phyloP scores from a whole-genome alignment of 2,888 invertebrate genomes.

The Eristalis intricaria region DNA sequence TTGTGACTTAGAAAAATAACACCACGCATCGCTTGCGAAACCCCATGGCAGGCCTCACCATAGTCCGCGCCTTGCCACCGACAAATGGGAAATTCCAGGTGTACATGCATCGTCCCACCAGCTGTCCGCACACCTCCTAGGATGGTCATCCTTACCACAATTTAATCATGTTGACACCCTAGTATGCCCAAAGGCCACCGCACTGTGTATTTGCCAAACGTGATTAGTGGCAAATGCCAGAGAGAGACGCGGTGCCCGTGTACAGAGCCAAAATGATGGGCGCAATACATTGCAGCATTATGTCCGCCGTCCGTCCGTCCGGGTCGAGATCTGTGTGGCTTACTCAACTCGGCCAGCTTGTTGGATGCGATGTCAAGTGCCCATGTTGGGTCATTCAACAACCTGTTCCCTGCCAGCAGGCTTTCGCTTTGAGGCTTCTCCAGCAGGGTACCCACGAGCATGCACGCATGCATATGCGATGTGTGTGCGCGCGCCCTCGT shows the following conservation, averaged over 20 bases:
- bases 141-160: neutral
- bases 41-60: neutral
- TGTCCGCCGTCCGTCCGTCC: constrained; percentile 19
- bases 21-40: neutral
- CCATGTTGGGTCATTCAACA: constrained; percentile 38
- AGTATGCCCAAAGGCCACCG: constrained; percentile 10
- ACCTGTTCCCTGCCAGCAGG: constrained; percentile 20
- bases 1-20: neutral
- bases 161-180: constrained; percentile 26
- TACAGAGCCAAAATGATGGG: constrained; percentile 1
- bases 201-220: constrained; percentile 20
- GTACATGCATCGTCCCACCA: neutral
- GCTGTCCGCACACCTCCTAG: neutral
- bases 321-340: constrained; percentile 9
- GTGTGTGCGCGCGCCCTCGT: constrained; percentile 17
- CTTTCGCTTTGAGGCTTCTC: constrained; percentile 8
- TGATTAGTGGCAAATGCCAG: constrained; percentile 23
- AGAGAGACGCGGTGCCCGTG: no score
- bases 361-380: constrained; percentile 46
- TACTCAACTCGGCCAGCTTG: constrained; percentile 16
- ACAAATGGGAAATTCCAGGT: neutral
- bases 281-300: constrained; percentile 4
- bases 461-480: neutral
- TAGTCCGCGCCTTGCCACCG: neutral
- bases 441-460: neutral